Evolutionary conservation across 1,140 invertebrate species (phyloP).

Genomic region (Brachionus sp.): DNA sequence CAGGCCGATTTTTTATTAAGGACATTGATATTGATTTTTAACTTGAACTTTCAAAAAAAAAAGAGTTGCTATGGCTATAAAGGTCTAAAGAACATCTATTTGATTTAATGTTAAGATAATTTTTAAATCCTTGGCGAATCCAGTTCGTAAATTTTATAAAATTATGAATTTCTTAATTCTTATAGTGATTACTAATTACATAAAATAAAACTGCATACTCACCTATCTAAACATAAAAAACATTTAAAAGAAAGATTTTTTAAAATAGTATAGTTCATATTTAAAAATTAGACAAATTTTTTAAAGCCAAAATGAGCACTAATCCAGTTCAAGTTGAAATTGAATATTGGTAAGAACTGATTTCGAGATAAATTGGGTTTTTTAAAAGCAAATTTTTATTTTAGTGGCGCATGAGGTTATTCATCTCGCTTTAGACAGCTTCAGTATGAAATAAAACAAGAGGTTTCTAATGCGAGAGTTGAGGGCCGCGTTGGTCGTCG

Average conservation of each 20-base stretch:
- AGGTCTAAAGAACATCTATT: background rate
- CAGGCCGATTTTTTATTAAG: background rate
- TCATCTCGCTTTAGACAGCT: conserved; percentile 34
- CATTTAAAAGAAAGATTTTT: background rate
- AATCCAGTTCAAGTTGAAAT: background rate
- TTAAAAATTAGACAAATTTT: background rate
- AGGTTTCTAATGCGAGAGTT: conserved; percentile 42
- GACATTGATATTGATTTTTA: background rate
- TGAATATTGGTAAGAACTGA: conserved; percentile 24
- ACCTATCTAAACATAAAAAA: background rate
- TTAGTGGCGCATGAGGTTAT: conserved; percentile 42
- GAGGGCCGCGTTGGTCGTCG: conserved; percentile 34
- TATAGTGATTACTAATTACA: background rate
- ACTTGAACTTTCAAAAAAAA: conserved; percentile 17
- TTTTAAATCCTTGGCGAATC: background rate
- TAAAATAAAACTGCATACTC: background rate
- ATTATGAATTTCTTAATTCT: background rate
- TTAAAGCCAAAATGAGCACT: background rate
- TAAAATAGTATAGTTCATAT: background rate
- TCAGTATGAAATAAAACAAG: background rate
- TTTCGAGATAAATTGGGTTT: background rate
- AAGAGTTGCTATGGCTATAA: conserved; percentile 19
- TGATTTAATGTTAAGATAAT: conserved; percentile 38
- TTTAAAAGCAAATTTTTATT: background rate
- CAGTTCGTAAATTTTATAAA: background rate